Percentiles rank a stretch among this genome's conserved stretches.
Conservation (phyloP, 2,113 vertebrate species). For the Montifringilla adamsi region DNA sequence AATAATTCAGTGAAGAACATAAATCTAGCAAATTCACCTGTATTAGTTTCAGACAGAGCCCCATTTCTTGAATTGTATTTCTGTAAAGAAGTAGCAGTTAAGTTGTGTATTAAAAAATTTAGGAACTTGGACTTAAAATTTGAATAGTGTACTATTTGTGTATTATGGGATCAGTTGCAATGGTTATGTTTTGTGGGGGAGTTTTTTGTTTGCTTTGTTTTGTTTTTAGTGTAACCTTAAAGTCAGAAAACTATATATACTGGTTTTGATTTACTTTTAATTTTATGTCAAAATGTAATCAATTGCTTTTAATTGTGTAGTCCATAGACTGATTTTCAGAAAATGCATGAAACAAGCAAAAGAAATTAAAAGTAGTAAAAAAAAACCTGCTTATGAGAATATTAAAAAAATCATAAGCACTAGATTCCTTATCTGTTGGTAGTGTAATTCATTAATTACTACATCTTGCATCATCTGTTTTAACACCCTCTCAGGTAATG, state of each 20-base stretch:
- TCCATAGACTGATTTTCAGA: constrained; percentile 22
- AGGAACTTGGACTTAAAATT: background rate
- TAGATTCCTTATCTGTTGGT: background rate
- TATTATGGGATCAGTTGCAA: background rate
- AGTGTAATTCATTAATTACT: constrained; percentile 26
- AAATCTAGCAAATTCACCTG: background rate
- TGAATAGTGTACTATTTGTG: background rate
- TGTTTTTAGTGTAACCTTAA: background rate
- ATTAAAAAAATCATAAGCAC: background rate
- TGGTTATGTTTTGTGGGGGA: background rate
- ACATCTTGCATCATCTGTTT: constrained; percentile 1
- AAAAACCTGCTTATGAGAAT: background rate
- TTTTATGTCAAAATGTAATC: background rate
- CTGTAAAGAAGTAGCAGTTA: background rate
- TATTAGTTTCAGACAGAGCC: background rate
- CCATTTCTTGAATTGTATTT: background rate
- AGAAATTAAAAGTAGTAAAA: background rate
- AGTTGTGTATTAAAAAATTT: background rate
- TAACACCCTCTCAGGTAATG: constrained; percentile 34
- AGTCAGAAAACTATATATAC: background rate
- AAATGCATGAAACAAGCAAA: background rate
- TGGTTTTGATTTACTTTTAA: background rate
- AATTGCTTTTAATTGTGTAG: background rate
- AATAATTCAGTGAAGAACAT: background rate
- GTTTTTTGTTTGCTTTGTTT: background rate